Evolutionary conservation across 2,113 vertebrate genomes (phyloP).

Genomic region (Pristiophorus japonicus): DNA sequence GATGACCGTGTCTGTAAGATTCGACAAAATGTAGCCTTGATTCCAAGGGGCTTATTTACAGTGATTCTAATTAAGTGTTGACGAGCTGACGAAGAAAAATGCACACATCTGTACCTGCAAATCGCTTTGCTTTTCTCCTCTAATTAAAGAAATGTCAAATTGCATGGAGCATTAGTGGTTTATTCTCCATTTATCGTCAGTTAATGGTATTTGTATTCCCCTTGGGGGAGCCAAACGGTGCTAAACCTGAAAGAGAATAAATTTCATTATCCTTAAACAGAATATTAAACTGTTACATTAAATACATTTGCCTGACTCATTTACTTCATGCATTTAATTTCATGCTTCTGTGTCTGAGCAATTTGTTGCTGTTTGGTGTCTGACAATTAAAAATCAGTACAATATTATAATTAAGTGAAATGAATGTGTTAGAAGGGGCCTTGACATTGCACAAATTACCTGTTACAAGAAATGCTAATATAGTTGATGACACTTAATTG

Average conservation of each 20-base stretch:
- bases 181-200: slow-evolving; percentile 29
- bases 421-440: slow-evolving; percentile 15
- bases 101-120: slow-evolving; percentile 34
- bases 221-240: neutral
- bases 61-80: slow-evolving; percentile 31
- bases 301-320: slow-evolving; percentile 35
- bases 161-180: neutral
- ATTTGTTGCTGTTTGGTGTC: slow-evolving; percentile 23
- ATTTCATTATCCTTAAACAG: slow-evolving; percentile 36
- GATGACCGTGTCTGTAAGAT: neutral
- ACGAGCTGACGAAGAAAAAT: slow-evolving; percentile 28
- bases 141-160: slow-evolving; percentile 35
- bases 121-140: slow-evolving; percentile 34
- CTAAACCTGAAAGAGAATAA: slow-evolving; percentile 32
- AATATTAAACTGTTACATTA: slow-evolving; percentile 33
- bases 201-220: slow-evolving; percentile 34
- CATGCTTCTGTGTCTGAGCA: slow-evolving; percentile 27
- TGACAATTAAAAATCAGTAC: slow-evolving; percentile 35
- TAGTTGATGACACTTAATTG: slow-evolving; percentile 30
- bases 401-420: slow-evolving; percentile 36
- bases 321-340: slow-evolving; percentile 32
- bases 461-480: slow-evolving; percentile 29
- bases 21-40: neutral
- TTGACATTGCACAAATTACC: slow-evolving; percentile 32
- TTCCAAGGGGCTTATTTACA: slow-evolving; percentile 21